A percentile compares a stretch with the other conserved stretches of the same genome.
phyloP scores from a whole-genome alignment of 2,113 vertebrate genomes.

The Sinosuthora webbiana region DNA sequence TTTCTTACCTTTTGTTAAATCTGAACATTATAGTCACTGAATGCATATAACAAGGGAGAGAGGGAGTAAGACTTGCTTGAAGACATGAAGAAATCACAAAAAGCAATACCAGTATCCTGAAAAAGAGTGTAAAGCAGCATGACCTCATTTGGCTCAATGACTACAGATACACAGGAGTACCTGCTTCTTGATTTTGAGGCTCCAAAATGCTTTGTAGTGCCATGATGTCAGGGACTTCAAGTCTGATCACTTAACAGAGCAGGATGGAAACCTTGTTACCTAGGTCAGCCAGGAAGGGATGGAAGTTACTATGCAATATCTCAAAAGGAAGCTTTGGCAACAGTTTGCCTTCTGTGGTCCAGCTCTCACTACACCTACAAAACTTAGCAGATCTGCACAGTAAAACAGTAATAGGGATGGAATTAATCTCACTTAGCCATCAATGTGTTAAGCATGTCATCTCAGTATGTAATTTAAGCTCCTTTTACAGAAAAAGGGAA shows the following conservation, averaged over 20 bases:
- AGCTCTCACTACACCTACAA: not conserved
- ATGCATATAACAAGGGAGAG: not conserved
- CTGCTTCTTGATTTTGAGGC: not conserved
- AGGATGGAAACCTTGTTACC: not conserved
- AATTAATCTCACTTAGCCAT: not conserved
- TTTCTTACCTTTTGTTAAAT: not conserved
- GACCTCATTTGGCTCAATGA: not conserved
- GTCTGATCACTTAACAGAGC: not conserved
- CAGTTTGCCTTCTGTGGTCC: not conserved
- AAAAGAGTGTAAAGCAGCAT: not conserved
- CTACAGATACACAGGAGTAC: not conserved
- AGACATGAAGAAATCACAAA: not conserved
- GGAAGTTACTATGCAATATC: not conserved
- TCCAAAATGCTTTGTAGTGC: not conserved
- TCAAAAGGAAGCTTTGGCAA: not conserved
- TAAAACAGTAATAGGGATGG: not conserved
- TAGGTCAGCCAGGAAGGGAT: not conserved
- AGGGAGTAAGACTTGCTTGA: not conserved
- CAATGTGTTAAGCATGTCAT: not conserved
- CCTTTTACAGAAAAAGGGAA: not conserved
- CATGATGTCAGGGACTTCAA: not conserved
- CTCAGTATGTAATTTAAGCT: not conserved
- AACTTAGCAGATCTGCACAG: not conserved
- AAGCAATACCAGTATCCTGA: not conserved
- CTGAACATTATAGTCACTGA: not conserved